These are phyloP conservation scores for Sebastes matsubarae DNA, from an alignment of 2,797 vertebrate species.

Conservation along the genomic window DNA sequence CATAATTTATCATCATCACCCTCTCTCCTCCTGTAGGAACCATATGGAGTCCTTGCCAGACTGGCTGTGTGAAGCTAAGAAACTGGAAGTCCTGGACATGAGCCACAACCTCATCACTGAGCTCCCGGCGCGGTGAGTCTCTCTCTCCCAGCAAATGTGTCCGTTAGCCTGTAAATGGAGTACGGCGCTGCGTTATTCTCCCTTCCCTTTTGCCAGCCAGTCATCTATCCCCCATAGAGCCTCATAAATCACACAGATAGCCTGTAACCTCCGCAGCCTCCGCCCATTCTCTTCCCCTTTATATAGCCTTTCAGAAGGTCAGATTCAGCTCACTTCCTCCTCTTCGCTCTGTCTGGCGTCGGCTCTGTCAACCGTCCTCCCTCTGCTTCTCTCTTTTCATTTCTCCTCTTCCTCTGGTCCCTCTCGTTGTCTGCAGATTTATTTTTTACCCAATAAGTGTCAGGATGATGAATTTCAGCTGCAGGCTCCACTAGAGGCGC, in stretches of 20 bases:
- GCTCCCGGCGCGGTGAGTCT: slow-evolving; percentile 91
- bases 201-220: slow-evolving; percentile 32
- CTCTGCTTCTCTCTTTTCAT: slow-evolving; percentile 1
- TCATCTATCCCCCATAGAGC: slow-evolving; percentile 55
- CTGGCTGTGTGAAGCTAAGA: slow-evolving; percentile 94
- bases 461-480: slow-evolving; percentile 72
- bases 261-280: slow-evolving; percentile 54
- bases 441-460: slow-evolving; percentile 67
- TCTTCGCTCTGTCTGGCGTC: slow-evolving; percentile 17
- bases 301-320: slow-evolving; percentile 63
- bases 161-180: slow-evolving; percentile 53
- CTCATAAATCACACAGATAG: slow-evolving; percentile 71
- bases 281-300: slow-evolving; percentile 45
- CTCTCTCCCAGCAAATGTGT: slow-evolving; percentile 22
- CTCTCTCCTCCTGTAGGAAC: slow-evolving; percentile 83
- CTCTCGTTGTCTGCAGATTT: slow-evolving; percentile 49
- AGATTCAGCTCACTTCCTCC: slow-evolving; percentile 31
- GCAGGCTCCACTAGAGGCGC: slow-evolving; percentile 61
- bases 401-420: slow-evolving; percentile 8
- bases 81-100: slow-evolving; percentile 94
- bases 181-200: slow-evolving; percentile 47
- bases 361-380: slow-evolving; percentile 38
- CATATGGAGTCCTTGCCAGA: slow-evolving; percentile 90
- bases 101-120: slow-evolving; percentile 93
- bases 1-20: slow-evolving; percentile 46